Evolutionary conservation across 2,888 invertebrate genomes (phyloP).

Genomic region (Lycocerus yunnanus): DNA sequence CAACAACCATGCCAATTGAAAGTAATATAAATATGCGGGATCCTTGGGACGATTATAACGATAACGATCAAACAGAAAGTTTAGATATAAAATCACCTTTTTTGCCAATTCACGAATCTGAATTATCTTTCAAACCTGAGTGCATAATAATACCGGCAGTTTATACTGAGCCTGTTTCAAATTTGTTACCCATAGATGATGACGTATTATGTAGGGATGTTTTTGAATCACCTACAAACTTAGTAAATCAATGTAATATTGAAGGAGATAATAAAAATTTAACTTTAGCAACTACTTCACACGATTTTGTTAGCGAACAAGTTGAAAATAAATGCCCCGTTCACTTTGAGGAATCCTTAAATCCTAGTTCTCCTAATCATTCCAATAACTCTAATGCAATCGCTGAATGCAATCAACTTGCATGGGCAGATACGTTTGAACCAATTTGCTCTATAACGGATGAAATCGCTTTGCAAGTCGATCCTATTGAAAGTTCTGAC

Average conservation of each 20-base stretch:
- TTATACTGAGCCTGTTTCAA: background rate
- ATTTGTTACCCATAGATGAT: background rate
- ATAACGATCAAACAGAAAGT: slow-evolving; percentile 9
- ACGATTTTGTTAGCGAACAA: background rate
- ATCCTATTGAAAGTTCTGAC: slow-evolving; percentile 41
- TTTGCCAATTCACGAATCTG: background rate
- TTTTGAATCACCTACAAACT: background rate
- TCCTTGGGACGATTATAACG: slow-evolving; percentile 75
- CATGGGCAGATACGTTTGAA: slow-evolving; percentile 47
- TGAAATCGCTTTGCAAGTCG: slow-evolving; percentile 46
- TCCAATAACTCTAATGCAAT: slow-evolving; percentile 6
- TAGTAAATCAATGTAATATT: background rate
- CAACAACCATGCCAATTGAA: background rate
- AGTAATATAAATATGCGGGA: slow-evolving; percentile 59
- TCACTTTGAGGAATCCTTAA: slow-evolving; percentile 6
- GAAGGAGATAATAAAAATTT: background rate
- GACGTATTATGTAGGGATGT: background rate
- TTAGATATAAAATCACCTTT: background rate
- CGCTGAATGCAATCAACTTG: slow-evolving; percentile 30
- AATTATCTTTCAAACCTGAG: background rate
- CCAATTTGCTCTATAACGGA: slow-evolving; percentile 47
- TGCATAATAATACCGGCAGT: background rate
- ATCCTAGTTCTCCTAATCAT: background rate
- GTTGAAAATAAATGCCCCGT: background rate
- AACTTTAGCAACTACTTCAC: background rate